Conservation (phyloP, 2,797 vertebrate species). For the Poeciliopsis presidionis region DNA sequence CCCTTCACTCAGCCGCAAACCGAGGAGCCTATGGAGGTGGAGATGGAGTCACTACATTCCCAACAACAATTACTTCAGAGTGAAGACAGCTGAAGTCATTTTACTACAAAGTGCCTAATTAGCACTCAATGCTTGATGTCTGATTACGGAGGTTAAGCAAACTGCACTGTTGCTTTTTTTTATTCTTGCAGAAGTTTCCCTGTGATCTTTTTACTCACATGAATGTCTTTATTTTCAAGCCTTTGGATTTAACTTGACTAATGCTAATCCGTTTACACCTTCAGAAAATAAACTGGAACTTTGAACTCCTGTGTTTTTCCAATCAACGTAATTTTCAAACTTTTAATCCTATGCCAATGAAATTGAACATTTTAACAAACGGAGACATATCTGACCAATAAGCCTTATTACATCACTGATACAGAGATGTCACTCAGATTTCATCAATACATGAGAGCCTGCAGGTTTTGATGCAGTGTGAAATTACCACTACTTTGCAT, state of each 20-base stretch:
- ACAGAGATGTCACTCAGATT: background rate
- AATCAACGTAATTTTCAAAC: background rate
- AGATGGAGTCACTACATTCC: conserved; percentile 56
- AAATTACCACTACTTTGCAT: background rate
- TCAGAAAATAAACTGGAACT: background rate
- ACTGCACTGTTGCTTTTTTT: background rate
- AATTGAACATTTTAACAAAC: background rate
- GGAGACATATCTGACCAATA: background rate
- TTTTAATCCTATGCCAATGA: background rate
- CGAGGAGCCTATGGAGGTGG: conserved; percentile 39
- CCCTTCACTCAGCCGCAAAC: background rate
- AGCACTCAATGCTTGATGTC: background rate
- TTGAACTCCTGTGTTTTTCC: background rate
- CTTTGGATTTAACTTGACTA: background rate
- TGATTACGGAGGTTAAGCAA: background rate
- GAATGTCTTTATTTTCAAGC: background rate
- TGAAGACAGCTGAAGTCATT: background rate
- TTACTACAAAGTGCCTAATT: background rate
- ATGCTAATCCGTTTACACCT: background rate
- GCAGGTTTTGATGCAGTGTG: background rate
- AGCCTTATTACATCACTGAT: background rate
- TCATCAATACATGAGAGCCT: background rate
- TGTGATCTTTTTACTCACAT: background rate
- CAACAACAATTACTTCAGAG: background rate
- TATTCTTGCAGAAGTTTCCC: background rate